These are phyloP conservation scores for Chaetogeoica ovagalla DNA, from an alignment of 2,888 invertebrate species.

Conservation along the genomic window DNA sequence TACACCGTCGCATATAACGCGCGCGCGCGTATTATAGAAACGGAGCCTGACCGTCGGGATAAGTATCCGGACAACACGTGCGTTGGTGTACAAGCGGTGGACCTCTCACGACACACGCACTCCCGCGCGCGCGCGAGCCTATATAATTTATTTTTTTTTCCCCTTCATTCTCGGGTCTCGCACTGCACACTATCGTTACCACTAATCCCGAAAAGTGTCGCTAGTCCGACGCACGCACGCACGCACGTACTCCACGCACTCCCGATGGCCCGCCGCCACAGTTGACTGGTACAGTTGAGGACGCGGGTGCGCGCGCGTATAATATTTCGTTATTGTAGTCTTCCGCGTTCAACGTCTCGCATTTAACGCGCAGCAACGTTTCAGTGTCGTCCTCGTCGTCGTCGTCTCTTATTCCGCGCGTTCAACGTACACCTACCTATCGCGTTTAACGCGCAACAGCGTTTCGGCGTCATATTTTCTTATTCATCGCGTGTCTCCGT, in stretches of 20 bases:
- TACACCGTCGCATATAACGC: no score
- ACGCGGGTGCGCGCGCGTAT: no score
- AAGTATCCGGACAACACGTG: no score
- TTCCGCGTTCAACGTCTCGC: not conserved
- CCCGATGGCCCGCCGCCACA: not conserved
- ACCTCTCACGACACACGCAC: not conserved
- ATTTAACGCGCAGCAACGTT: not conserved
- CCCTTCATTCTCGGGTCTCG: not conserved
- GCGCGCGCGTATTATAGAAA: no score
- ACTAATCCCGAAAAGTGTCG: conserved; percentile 23
- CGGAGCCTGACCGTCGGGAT: no score
- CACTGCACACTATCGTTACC: no score
- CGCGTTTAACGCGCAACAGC: no score
- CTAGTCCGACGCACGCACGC: not conserved
- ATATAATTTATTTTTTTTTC: not conserved
- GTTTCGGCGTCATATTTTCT: not conserved
- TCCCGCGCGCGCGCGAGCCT: not conserved
- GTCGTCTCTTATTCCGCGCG: not conserved
- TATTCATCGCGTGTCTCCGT: no score
- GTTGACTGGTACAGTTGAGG: no score
- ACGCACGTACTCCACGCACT: no score
- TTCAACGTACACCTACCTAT: not conserved
- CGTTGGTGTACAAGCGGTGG: not conserved
- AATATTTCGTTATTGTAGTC: not conserved
- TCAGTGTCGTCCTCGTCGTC: not conserved